These are phyloP conservation scores for Teleogryllus occipitalis DNA, from an alignment of 1,140 invertebrate genomes.

Conservation along the genomic window DNA sequence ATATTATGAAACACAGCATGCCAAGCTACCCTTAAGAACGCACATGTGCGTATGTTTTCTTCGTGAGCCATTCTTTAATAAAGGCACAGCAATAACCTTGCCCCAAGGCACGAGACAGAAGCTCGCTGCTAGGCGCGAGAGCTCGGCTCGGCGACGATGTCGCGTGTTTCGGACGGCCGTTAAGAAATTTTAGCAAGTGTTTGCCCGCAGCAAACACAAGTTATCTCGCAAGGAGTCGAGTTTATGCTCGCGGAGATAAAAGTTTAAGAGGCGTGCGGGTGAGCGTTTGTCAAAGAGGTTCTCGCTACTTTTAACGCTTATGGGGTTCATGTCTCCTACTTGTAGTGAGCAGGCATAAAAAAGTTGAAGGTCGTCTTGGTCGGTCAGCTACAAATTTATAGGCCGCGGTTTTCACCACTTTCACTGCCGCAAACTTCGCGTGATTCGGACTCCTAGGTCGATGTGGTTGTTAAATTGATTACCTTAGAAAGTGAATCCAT, in stretches of 20 bases:
- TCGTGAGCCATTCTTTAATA: too few relatives aligned
- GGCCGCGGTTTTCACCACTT: too few relatives aligned
- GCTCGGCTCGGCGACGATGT: not conserved
- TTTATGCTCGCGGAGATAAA: not conserved
- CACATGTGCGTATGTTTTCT: too few relatives aligned
- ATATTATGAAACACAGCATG: not conserved
- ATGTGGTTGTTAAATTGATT: too few relatives aligned
- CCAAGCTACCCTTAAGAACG: too few relatives aligned
- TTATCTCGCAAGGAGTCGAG: not conserved
- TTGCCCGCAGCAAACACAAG: not conserved
- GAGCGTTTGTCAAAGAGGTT: not conserved
- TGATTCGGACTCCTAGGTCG: too few relatives aligned
- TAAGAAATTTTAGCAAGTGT: not conserved
- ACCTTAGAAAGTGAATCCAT: too few relatives aligned
- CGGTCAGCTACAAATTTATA: too few relatives aligned
- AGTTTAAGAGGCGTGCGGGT: not conserved
- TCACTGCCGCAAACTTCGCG: too few relatives aligned
- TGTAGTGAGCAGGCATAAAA: not conserved
- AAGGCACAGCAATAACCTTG: too few relatives aligned
- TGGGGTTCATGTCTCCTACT: not conserved
- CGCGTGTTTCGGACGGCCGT: not conserved
- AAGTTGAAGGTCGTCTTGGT: not conserved
- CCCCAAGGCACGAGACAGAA: too few relatives aligned
- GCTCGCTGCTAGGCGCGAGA: too few relatives aligned
- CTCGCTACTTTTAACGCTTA: not conserved